Base-by-base conservation (phyloP, 2,888 invertebrate genomes). In the Eupithecia subumbrata region DNA sequence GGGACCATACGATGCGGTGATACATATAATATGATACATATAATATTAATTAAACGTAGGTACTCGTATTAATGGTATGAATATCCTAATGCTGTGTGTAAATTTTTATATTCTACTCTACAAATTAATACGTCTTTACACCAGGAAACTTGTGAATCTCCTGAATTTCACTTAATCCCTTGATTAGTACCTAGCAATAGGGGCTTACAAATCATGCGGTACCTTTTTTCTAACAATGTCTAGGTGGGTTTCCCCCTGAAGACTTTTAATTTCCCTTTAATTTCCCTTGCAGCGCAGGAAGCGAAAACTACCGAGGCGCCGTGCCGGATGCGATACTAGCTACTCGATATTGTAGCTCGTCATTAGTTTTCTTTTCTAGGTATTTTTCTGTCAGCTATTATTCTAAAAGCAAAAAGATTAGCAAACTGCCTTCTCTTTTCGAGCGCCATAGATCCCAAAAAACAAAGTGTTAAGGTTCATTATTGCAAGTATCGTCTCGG, bases 211-310 rank as follows among this genome's bases (percentile, higher is more conserved):
- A 30, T 30, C 30, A 30, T 12, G 66, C 66, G 5, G 40, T 11
- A 67, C 12, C 40, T 12, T 67, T 40, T 40, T 68, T 25, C 43
- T 43, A 25, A 68, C 66, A 12, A 40, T 40, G 25, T 43, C 68
- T 7, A 16, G 25, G 22, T 68, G 5, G 43, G 14, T 67, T 68
- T 56, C 52, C 56, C n/a, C 25, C 0, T 40, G 2, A 40, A 71
- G 18, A 16, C 22, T 60, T 40, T 56, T 72, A 69, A 75, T 75
- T 69, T 72, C 43, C 72, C 72, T 64, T 64, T 30, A 69, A 69
- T 69, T 75, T 69, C 69, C 75, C 69, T 56, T 56, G 67, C 70
- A 43, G 30, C 25, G 40, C 48, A 18, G 64, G 52, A 40, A 43
- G 30, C 34, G 25, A 70, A 69, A 64, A 40, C 73, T 48, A 64